These are phyloP conservation scores for Pristis pectinata DNA, from an alignment of 2,797 vertebrate species.

Conservation along the genomic window DNA sequence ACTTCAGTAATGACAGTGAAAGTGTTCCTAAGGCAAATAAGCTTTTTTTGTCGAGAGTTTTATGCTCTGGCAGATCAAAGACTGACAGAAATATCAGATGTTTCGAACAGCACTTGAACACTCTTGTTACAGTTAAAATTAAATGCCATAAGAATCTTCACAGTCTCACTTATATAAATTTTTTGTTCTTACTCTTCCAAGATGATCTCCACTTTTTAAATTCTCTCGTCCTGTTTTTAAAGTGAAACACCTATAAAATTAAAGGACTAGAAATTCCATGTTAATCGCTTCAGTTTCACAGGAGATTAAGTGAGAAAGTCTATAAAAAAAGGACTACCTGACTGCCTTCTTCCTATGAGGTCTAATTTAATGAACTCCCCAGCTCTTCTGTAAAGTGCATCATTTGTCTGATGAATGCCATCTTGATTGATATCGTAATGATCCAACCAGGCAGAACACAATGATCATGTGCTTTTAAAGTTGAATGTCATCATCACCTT, in stretches of 20 bases:
- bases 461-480: background rate
- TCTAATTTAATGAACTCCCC: background rate
- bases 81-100: background rate
- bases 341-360: background rate
- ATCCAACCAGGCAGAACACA: background rate
- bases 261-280: background rate
- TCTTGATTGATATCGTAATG: background rate
- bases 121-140: background rate
- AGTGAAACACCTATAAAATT: background rate
- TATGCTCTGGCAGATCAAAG: background rate
- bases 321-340: background rate
- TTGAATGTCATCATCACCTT: background rate
- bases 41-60: background rate
- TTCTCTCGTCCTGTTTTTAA: background rate
- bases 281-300: background rate
- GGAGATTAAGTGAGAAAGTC: background rate
- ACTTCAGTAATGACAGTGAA: background rate
- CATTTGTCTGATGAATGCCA: background rate
- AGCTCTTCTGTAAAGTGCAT: background rate
- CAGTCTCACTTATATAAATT: background rate
- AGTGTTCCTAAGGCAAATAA: background rate
- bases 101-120: background rate
- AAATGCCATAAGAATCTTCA: background rate
- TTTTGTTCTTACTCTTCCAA: background rate
- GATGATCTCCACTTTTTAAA: background rate